Evolutionary conservation across 1,140 invertebrate genomes (phyloP), one percentile per base, ranked within the genome.

Genomic region (Lepidurus packardi): DNA sequence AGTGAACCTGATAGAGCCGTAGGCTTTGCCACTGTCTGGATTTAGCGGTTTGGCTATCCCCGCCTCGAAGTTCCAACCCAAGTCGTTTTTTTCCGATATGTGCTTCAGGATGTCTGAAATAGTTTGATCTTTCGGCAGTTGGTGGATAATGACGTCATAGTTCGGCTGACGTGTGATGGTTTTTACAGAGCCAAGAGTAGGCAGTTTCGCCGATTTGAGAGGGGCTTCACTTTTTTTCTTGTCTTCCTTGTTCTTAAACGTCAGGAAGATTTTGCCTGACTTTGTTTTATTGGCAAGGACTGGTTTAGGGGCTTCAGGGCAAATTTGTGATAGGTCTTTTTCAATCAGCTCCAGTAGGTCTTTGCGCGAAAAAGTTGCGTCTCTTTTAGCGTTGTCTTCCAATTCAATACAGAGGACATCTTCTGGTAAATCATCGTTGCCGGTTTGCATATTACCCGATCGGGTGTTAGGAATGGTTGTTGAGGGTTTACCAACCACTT

Each of bases 171-270:
- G 21, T 42, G n/a, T 24, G 21, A 76, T 21, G 10, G 7, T 24
- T 76, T 42, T 76, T 76, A 76, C 75, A n/a, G 75, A 44, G n/a
- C 75, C 75, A 42, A 76, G 21, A n/a, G 42, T 10, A 21, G 42
- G 21, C n/a, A 76, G 44, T 7, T 76, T 76, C n/a, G 75, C 41
- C n/a, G 42, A 24, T 5, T 75, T 75, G 11, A 75, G 74, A 11
- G 13, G 25, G 13, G 25, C 75, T 76, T 76, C 41, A 11, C 41
- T 44, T 44, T 43, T 76, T 41, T 25, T 42, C 42, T 76, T 76
- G 41, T 76, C 75, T 42, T 76, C 75, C n/a, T 41, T 76, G 24
- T 42, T 76, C 44, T 76, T 76, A 44, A 43, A 76, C 21, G 44
- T 7, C 21, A 76, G 42, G 21, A 44, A 42, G 16, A 34, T 42